Percentiles rank a stretch among this genome's conserved stretches.
phyloP scores from a whole-genome alignment of 2,797 vertebrate genomes.

The Rhinogobio ventralis region DNA sequence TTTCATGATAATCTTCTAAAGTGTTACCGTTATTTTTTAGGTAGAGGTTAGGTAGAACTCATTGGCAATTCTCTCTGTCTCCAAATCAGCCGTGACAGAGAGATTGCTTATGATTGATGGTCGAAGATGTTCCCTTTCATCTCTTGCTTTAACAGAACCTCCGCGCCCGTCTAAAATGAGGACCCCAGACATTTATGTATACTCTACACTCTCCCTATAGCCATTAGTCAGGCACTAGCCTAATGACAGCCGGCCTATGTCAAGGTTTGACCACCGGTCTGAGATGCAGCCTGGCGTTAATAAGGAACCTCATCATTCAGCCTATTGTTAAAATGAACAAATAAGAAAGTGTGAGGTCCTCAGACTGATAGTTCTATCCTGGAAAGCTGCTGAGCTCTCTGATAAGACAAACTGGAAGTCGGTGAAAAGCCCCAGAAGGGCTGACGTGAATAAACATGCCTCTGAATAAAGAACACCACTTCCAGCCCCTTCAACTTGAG shows the following conservation, averaged over 20 bases:
- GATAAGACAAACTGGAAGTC: slow-evolving; percentile 13
- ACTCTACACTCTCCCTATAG: background rate
- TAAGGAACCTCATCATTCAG: slow-evolving; percentile 59
- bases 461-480: background rate
- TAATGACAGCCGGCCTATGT: slow-evolving; percentile 63
- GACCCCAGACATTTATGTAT: slow-evolving; percentile 10
- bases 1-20: background rate
- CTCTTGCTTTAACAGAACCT: slow-evolving; percentile 6
- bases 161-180: background rate
- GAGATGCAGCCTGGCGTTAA: slow-evolving; percentile 59
- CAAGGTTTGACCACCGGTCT: slow-evolving; percentile 61
- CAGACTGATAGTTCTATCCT: slow-evolving; percentile 17
- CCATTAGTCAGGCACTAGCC: slow-evolving; percentile 20
- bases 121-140: slow-evolving; percentile 23
- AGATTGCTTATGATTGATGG: background rate
- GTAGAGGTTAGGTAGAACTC: background rate
- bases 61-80: background rate
- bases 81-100: background rate
- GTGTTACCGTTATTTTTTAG: background rate
- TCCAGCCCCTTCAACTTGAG: slow-evolving; percentile 1
- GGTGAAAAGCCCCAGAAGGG: slow-evolving; percentile 2
- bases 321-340: slow-evolving; percentile 51
- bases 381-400: slow-evolving; percentile 23
- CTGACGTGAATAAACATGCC: slow-evolving; percentile 17
- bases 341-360: slow-evolving; percentile 27